Conservation (phyloP, 2,113 vertebrate genomes). For the Labrus mixtus region DNA sequence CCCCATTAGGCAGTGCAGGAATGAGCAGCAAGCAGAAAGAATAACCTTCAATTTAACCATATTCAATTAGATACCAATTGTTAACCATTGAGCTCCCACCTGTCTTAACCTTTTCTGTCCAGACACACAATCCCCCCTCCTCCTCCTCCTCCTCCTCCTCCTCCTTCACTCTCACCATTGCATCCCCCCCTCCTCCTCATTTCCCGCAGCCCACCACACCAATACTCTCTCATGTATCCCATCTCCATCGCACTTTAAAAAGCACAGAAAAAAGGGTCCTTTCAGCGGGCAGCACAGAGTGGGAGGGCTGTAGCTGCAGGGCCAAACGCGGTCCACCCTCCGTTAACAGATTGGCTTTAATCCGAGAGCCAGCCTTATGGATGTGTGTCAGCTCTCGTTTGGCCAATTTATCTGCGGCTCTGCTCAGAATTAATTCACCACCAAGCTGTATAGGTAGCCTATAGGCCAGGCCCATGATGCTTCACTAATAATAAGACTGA, state of each 20-base stretch:
- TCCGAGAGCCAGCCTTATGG: conserved; percentile 62
- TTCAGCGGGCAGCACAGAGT: conserved; percentile 16
- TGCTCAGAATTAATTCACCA: conserved; percentile 54
- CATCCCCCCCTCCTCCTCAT: conserved; percentile 19
- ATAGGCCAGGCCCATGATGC: conserved; percentile 34
- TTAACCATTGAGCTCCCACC: conserved; percentile 32
- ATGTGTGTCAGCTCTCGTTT: conserved; percentile 66
- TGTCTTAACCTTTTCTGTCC: conserved; percentile 13
- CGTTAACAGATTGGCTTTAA: conserved; percentile 73
- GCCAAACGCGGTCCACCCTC: conserved; percentile 31
- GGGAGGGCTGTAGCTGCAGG: conserved; percentile 35
- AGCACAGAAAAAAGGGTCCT: conserved; percentile 8
- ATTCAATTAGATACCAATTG: conserved; percentile 27
- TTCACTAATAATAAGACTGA: conserved; percentile 50
- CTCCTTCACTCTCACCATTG: neutral
- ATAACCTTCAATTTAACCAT: conserved; percentile 21
- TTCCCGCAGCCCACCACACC: conserved; percentile 44
- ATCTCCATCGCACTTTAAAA: conserved; percentile 44
- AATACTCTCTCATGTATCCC: conserved; percentile 51
- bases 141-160: conserved; percentile 23
- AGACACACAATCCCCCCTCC: conserved; percentile 5
- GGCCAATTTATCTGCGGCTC: conserved; percentile 73
- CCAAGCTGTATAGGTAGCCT: too few relatives aligned
- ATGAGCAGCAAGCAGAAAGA: conserved; percentile 4
- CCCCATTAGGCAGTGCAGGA: conserved; percentile 11